phyloP scores from a whole-genome alignment of 92 coral and sea anemone genomes.

The Porites cylindrica region DNA sequence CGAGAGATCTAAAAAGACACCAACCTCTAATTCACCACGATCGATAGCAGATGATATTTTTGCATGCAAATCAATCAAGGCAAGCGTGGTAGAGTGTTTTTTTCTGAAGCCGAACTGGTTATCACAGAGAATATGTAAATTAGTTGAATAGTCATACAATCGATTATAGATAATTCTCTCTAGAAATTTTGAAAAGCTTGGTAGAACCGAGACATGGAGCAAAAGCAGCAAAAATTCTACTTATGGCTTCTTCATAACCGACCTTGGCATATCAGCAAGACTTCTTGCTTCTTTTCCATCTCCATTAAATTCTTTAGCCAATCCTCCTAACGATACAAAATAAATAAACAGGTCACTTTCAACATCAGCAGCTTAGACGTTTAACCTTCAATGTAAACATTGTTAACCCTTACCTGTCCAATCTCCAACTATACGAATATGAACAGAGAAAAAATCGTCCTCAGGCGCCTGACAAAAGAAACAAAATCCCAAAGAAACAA shows the following conservation, averaged over 20 bases:
- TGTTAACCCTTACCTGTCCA: constrained; percentile 82
- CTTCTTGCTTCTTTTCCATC: constrained; percentile 69
- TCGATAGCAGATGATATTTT: too few relatives aligned
- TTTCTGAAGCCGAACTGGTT: too few relatives aligned
- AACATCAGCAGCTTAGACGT: too few relatives aligned
- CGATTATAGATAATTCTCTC: too few relatives aligned
- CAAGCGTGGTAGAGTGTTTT: too few relatives aligned
- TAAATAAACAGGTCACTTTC: background rate
- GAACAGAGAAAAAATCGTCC: constrained; percentile 93
- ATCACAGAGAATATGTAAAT: too few relatives aligned
- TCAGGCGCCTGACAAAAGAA: constrained; percentile 82
- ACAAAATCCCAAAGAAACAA: background rate
- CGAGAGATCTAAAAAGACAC: too few relatives aligned
- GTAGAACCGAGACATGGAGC: too few relatives aligned
- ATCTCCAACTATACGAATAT: constrained; percentile 94
- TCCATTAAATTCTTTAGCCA: constrained; percentile 77
- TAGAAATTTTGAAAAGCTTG: too few relatives aligned
- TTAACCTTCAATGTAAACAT: background rate
- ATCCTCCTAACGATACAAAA: constrained; percentile 49
- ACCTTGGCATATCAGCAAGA: constrained; percentile 83
- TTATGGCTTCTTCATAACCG: background rate
- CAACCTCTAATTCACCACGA: too few relatives aligned
- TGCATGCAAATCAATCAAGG: too few relatives aligned
- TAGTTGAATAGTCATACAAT: too few relatives aligned
- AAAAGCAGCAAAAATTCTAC: background rate